Percentiles rank a stretch among this genome's conserved stretches.
Conservation (phyloP, 2,888 invertebrate genomes). For the Chaetoderma sp. region DNA sequence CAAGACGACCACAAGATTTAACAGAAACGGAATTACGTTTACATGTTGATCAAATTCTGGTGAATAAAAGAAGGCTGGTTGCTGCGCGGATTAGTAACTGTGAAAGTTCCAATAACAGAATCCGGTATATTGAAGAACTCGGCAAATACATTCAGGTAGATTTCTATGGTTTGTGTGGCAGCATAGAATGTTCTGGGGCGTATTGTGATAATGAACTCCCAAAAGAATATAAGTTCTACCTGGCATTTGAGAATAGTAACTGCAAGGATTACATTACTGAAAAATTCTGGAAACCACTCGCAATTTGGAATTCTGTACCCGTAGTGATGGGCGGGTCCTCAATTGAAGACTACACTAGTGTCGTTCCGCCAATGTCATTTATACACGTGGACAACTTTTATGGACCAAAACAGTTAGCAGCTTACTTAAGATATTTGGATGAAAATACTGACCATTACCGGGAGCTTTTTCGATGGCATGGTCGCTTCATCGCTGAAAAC, state of each 20-base stretch:
- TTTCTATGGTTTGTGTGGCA: not conserved
- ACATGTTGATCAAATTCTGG: not conserved
- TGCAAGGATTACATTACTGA: constrained; percentile 2
- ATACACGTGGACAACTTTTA: not conserved
- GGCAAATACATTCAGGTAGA: not conserved
- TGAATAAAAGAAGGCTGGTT: not conserved
- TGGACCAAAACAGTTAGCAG: not conserved
- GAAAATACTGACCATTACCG: not conserved
- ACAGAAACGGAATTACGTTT: no score
- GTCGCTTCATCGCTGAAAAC: no score
- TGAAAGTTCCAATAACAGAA: not conserved
- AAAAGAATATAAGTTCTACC: not conserved
- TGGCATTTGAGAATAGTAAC: not conserved
- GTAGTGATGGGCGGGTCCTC: not conserved
- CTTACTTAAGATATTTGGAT: not conserved
- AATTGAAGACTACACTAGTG: not conserved
- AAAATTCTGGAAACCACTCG: not conserved
- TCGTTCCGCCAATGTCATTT: not conserved
- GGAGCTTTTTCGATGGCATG: not conserved
- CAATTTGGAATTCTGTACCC: not conserved
- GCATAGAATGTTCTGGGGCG: not conserved
- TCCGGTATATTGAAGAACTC: not conserved
- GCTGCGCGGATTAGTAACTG: not conserved
- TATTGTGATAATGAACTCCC: not conserved
- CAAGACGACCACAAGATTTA: no score